Percentiles rank a stretch among this genome's conserved stretches.
Conservation (phyloP, 2,888 invertebrate genomes). For the Bugula neritina region DNA sequence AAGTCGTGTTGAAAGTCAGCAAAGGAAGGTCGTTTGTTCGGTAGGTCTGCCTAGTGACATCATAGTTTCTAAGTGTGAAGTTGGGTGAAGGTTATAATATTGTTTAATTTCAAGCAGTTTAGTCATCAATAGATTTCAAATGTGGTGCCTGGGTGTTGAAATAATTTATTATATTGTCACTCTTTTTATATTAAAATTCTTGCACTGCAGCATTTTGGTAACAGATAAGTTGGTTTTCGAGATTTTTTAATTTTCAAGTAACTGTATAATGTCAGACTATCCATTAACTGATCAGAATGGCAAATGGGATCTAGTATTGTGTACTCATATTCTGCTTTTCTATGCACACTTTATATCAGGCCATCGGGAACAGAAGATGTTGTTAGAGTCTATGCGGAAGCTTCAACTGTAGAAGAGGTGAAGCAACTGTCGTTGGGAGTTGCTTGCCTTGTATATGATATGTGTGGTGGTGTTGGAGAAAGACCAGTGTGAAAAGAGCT, state of each 20-base stretch:
- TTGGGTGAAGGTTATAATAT: too few relatives aligned
- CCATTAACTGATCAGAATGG: background rate
- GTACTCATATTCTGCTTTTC: too few relatives aligned
- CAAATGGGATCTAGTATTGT: background rate
- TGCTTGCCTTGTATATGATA: conserved; percentile 12
- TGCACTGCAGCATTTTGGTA: background rate
- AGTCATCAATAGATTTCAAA: too few relatives aligned
- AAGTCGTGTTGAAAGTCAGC: conserved; percentile 63
- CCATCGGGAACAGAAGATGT: conserved; percentile 97
- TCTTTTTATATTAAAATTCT: background rate
- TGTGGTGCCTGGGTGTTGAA: too few relatives aligned
- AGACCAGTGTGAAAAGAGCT: background rate
- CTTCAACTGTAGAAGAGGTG: conserved; percentile 58
- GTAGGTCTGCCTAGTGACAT: conserved; percentile 55
- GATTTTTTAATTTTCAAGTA: background rate
- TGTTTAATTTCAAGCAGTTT: too few relatives aligned
- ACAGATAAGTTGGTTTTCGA: background rate
- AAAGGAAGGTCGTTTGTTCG: conserved; percentile 80
- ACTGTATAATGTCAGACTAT: background rate
- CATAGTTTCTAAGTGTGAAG: too few relatives aligned
- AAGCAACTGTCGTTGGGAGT: background rate
- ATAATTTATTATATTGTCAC: background rate
- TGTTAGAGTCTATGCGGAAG: conserved; percentile 92
- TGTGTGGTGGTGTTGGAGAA: background rate
- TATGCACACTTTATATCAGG: too few relatives aligned